Evolutionary conservation across 1,140 invertebrate species (phyloP), one percentile per base, ranked within the genome.

Genomic region (Thaumetopoea pityocampa): DNA sequence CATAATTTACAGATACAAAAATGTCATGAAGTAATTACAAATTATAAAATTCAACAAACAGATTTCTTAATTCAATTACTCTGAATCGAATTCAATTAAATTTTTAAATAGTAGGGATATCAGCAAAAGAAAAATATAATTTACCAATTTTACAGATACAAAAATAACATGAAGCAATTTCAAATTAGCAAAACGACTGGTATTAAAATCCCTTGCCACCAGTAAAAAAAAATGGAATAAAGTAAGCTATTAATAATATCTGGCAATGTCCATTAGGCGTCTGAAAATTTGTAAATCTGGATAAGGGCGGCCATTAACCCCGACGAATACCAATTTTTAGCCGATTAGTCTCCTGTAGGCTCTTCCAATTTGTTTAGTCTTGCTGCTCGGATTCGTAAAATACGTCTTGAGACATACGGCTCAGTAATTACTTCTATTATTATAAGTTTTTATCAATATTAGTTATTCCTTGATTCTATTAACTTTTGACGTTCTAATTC

Each of bases 311-410:
- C 11, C 27, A 7, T n/a, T 41, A 41, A 41, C 32, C 37, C 28
- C 37, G 8, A 22, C 10, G 37, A 41, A 27, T 24, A 32, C 28
- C 37, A 32, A 41, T 41, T 41, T 41, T 41, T 41, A 41, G 32
- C 32, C 28, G 37, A 41, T 41, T 20, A 17, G 19, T 14, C 5
- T 12, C 8, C 20, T 22, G 19, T 30, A 41, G 28, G 37, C 19
- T 32, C 37, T 41, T 32, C n/a, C 28, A 41, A 41, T 41, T 41
- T 41, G 37, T 41, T 41, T 41, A 41, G 32, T 32, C 37, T 20
- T 18, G 19, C 15, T 32, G 19, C 18, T 41, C 32, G 28, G 32
- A 41, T 32, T 22, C 10, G 19, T 41, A 28, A 41, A n/a, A n/a
- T n/a, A n/a, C n/a, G n/a, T n/a, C n/a, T n/a, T n/a, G n/a, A n/a